Conservation (phyloP, 2,113 vertebrate species). For the Lophura nycthemera region DNA sequence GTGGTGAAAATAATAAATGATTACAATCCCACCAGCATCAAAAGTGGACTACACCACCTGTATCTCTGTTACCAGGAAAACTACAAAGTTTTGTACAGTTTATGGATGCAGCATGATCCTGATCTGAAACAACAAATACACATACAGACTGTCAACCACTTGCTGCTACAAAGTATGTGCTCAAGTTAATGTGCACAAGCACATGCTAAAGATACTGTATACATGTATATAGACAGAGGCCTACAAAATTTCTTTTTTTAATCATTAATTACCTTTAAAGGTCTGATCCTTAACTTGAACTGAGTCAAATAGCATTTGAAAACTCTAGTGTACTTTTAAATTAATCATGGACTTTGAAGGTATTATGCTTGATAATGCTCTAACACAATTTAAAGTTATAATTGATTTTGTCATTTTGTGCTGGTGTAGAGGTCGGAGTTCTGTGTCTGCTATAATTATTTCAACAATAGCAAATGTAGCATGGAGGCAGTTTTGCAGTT, state of each 20-base stretch:
- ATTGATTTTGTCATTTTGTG: conserved; percentile 49
- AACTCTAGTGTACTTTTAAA: conserved; percentile 1
- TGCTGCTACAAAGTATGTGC: background rate
- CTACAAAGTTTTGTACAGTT: background rate
- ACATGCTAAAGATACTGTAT: background rate
- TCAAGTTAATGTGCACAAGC: background rate
- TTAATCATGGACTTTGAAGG: background rate
- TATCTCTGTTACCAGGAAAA: background rate
- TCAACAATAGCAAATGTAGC: background rate
- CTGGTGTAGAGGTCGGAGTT: conserved; percentile 11
- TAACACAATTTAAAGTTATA: conserved; percentile 40
- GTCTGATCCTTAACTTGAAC: conserved; percentile 8
- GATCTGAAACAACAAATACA: background rate
- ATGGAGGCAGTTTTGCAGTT: background rate
- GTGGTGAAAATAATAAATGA: background rate
- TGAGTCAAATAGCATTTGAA: background rate
- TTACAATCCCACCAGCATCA: background rate
- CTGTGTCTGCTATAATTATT: background rate
- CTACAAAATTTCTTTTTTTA: background rate
- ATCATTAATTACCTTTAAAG: background rate
- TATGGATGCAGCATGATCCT: background rate
- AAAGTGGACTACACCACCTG: background rate
- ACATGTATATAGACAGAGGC: background rate
- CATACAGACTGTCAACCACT: background rate
- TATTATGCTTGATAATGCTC: conserved; percentile 45